These are phyloP conservation scores for Philopotamus ludificatus DNA, from an alignment of 1,140 invertebrate genomes.

Conservation along the genomic window DNA sequence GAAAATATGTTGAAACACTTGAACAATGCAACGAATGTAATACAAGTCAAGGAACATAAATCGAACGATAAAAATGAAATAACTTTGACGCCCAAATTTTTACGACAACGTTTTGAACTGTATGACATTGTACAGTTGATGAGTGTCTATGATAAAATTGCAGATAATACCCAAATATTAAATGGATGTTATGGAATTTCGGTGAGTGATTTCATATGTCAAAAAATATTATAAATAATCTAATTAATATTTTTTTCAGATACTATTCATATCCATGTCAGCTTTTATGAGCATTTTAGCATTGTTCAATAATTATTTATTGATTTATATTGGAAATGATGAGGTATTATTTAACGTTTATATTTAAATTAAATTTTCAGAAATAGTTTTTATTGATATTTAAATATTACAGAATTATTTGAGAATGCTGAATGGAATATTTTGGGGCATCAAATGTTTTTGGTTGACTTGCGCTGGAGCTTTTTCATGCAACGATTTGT, in stretches of 20 bases:
- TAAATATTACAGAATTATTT: not conserved
- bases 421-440: not conserved
- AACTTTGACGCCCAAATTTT: slow-evolving; percentile 8
- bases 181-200: slow-evolving; percentile 9
- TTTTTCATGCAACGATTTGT: not conserved
- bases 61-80: too few relatives aligned
- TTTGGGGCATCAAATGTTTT: not conserved
- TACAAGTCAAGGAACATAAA: too few relatives aligned
- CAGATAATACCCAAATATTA: slow-evolving; percentile 8
- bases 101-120: slow-evolving; percentile 3
- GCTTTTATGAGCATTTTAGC: not conserved
- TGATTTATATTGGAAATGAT: too few relatives aligned
- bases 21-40: too few relatives aligned
- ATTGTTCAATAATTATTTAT: not conserved
- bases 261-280: not conserved
- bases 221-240: not conserved
- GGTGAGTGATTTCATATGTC: not conserved
- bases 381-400: slow-evolving; percentile 1
- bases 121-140: slow-evolving; percentile 14
- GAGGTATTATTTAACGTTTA: not conserved
- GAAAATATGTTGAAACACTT: too few relatives aligned
- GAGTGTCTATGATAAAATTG: slow-evolving; percentile 23
- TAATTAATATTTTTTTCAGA: slow-evolving; percentile 1
- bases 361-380: too few relatives aligned
- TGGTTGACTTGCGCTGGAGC: not conserved